These are phyloP conservation scores for Rhinolophus ferrumequinum DNA, from an alignment of 2,113 vertebrate genomes.

Conservation along the genomic window DNA sequence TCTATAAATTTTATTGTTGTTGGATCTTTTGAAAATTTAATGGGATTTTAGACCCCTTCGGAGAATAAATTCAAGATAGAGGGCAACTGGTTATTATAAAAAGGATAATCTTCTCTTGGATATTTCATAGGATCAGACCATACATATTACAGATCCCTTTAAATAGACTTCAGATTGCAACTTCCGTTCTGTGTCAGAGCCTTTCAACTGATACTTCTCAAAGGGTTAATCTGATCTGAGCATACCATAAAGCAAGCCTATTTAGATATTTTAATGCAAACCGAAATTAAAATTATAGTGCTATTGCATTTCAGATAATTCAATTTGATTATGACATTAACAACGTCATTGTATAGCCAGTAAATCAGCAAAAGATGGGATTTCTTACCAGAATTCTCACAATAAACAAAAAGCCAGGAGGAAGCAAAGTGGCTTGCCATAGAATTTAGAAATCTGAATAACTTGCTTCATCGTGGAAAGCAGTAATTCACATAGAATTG, in stretches of 20 bases:
- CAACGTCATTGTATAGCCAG: slow-evolving; percentile 8
- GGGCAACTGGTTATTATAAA: neutral
- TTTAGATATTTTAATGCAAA: neutral
- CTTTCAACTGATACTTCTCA: neutral
- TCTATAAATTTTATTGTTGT: neutral
- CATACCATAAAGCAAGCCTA: neutral
- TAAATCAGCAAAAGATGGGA: neutral
- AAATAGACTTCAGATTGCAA: neutral
- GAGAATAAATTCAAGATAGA: slow-evolving; percentile 41
- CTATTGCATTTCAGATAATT: neutral
- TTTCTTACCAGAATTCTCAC: neutral
- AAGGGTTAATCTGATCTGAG: neutral
- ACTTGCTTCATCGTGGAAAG: neutral
- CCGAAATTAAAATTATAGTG: neutral
- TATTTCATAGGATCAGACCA: neutral
- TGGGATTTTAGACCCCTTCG: neutral
- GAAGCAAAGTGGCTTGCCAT: neutral
- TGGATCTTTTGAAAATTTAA: neutral
- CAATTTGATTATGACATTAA: neutral
- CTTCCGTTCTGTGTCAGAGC: neutral
- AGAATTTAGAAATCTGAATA: neutral
- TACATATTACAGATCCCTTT: neutral
- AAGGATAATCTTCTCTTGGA: neutral
- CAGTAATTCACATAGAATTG: neutral
- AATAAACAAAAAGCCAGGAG: neutral